Conservation (phyloP, 2,113 vertebrate genomes). For the Hiodon alosoides region DNA sequence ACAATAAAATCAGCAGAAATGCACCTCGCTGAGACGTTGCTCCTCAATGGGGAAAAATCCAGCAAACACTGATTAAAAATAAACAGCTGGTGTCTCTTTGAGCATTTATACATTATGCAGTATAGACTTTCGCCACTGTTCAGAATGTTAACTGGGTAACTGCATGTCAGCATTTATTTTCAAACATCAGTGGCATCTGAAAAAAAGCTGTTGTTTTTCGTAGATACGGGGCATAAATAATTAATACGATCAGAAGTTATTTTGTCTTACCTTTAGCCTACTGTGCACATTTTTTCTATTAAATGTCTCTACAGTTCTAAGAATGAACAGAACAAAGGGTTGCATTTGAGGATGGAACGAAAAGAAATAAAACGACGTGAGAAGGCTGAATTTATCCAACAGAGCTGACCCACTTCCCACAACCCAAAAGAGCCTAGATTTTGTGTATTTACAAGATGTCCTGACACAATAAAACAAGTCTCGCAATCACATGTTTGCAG, state of each 20-base stretch:
- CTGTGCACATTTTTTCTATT: background rate
- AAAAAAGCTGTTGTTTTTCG: background rate
- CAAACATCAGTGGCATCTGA: background rate
- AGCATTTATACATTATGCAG: slow-evolving; percentile 17
- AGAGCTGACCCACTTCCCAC: slow-evolving; percentile 21
- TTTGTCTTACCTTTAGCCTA: background rate
- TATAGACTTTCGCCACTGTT: background rate
- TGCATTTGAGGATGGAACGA: background rate
- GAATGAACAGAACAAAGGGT: background rate
- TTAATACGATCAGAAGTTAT: background rate
- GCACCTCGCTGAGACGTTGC: background rate
- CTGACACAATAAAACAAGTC: slow-evolving; percentile 38
- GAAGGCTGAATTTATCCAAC: background rate
- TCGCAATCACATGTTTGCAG: slow-evolving; percentile 21
- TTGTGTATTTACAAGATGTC: slow-evolving; percentile 37
- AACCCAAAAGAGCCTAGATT: slow-evolving; percentile 6
- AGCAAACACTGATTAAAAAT: background rate
- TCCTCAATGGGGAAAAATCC: background rate
- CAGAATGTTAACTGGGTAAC: background rate
- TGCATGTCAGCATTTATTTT: background rate
- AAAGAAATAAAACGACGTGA: background rate
- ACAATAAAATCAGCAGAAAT: slow-evolving; percentile 3
- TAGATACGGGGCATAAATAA: background rate
- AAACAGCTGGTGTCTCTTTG: slow-evolving; percentile 19
- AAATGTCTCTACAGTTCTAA: too few species aligned